A percentile compares a stretch with the other conserved stretches of the same genome.
Conservation (phyloP, 30 jellyfish, hydroid and myxozoan species). For the Clytia hemisphaerica region DNA sequence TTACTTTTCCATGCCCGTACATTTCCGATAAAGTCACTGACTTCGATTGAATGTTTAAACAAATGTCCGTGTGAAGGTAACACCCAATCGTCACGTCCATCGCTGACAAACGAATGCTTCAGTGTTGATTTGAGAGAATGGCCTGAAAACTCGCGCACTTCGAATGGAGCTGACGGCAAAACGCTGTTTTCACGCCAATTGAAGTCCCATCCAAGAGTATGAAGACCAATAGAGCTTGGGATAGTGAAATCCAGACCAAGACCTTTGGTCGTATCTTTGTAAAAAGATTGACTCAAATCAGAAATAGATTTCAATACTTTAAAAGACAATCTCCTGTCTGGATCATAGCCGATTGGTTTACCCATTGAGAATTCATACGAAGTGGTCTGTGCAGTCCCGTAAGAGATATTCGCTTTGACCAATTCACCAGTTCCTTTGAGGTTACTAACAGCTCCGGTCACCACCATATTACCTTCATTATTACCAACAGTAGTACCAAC, state of each 20-base stretch:
- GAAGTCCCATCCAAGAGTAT: slow-evolving; percentile 58
- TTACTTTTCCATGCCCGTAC: slow-evolving; percentile 61
- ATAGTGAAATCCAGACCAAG: slow-evolving; percentile 39
- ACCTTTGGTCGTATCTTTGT: slow-evolving; percentile 64
- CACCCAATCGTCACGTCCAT: slow-evolving; percentile 79
- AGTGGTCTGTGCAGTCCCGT: slow-evolving; percentile 80
- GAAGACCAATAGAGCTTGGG: slow-evolving; percentile 84
- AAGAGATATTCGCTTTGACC: slow-evolving; percentile 42
- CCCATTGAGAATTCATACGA: slow-evolving; percentile 54
- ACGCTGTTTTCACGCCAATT: slow-evolving; percentile 75
- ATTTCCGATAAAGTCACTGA: slow-evolving; percentile 79
- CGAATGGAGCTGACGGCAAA: slow-evolving; percentile 63
- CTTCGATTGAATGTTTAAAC: slow-evolving; percentile 75
- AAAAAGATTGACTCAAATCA: slow-evolving; percentile 51
- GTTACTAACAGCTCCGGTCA: slow-evolving; percentile 62
- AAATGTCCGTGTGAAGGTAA: slow-evolving; percentile 77
- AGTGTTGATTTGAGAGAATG: slow-evolving; percentile 71
- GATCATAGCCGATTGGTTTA: slow-evolving; percentile 59
- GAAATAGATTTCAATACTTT: slow-evolving; percentile 37
- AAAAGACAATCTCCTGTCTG: slow-evolving; percentile 57
- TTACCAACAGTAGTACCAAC: slow-evolving; percentile 86
- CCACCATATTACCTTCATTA: slow-evolving; percentile 80
- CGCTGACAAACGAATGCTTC: slow-evolving; percentile 63
- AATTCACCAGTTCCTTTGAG: slow-evolving; percentile 71
- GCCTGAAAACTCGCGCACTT: slow-evolving; percentile 76